phyloP scores from a whole-genome alignment of 2,797 vertebrate genomes.

The Aeoliscus strigatus region DNA sequence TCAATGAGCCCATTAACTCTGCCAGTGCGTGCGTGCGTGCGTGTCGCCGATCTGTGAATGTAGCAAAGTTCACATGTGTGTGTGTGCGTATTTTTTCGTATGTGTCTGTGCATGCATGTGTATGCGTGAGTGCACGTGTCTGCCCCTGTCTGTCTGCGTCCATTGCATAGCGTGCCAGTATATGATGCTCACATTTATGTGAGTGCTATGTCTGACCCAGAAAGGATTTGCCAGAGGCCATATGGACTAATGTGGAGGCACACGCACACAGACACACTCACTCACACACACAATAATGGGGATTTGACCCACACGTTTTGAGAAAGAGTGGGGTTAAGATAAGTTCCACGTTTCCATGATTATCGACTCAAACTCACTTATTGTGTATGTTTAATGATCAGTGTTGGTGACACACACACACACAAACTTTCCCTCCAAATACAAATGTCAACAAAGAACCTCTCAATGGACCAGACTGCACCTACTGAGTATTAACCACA shows the following conservation, averaged over 20 bases:
- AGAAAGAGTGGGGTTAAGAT: slow-evolving; percentile 34
- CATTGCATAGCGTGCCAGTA: slow-evolving; percentile 40
- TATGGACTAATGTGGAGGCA: slow-evolving; percentile 42
- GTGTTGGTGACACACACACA: no score
- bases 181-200: slow-evolving; percentile 48
- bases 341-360: slow-evolving; percentile 18
- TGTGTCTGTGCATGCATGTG: slow-evolving; percentile 3
- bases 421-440: no score
- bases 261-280: slow-evolving; percentile 29
- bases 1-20: slow-evolving; percentile 46
- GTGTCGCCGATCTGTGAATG: slow-evolving; percentile 6
- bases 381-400: slow-evolving; percentile 1
- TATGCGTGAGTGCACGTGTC: slow-evolving; percentile 4
- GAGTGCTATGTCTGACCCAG: slow-evolving; percentile 64
- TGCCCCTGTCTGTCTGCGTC: slow-evolving; percentile 27
- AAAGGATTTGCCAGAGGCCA: slow-evolving; percentile 58
- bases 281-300: slow-evolving; percentile 22
- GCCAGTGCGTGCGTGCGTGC: slow-evolving; percentile 2
- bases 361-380: slow-evolving; percentile 4
- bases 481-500: no score
- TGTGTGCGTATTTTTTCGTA: slow-evolving; percentile 11
- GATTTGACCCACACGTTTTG: slow-evolving; percentile 29
- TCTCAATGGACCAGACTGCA: no score
- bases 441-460: no score
- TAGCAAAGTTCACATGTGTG: slow-evolving; percentile 6